phyloP scores from a whole-genome alignment of 2,888 invertebrate species.

The Nymphalis polychloros region DNA sequence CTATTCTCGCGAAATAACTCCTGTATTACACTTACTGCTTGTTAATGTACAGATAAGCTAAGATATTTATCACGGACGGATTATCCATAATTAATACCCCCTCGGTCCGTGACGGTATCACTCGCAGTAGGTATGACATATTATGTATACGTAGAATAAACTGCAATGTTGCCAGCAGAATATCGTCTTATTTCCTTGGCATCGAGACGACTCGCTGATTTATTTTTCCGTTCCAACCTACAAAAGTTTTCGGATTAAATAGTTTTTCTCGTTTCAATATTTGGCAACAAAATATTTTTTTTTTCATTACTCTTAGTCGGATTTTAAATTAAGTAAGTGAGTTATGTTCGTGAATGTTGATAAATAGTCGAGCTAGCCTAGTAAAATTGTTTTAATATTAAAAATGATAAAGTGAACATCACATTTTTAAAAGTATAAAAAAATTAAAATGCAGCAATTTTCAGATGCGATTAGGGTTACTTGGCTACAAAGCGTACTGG shows the following conservation, averaged over 20 bases:
- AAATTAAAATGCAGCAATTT: too few species aligned
- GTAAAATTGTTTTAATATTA: slow-evolving; percentile 16
- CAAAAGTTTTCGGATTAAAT: slow-evolving; percentile 78
- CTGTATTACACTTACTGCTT: slow-evolving; percentile 19
- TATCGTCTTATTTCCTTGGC: slow-evolving; percentile 80
- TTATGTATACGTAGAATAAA: slow-evolving; percentile 50
- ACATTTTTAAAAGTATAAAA: not conserved
- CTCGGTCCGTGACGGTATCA: slow-evolving; percentile 35
- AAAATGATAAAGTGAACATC: slow-evolving; percentile 5
- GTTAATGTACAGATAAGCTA: slow-evolving; percentile 22
- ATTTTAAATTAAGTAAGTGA: slow-evolving; percentile 42
- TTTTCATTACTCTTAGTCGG: slow-evolving; percentile 35
- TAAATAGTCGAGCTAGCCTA: not conserved
- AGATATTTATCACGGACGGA: slow-evolving; percentile 38
- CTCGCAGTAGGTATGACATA: slow-evolving; percentile 43
- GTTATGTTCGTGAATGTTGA: slow-evolving; percentile 36
- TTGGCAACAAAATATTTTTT: slow-evolving; percentile 56
- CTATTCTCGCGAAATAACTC: not conserved
- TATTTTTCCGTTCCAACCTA: slow-evolving; percentile 73
- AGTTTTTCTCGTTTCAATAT: slow-evolving; percentile 72
- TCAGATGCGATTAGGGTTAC: too few species aligned
- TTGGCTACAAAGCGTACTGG: too few species aligned
- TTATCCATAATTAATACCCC: slow-evolving; percentile 41
- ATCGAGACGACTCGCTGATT: slow-evolving; percentile 75
- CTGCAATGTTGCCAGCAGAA: slow-evolving; percentile 74